Evolutionary conservation across 2,888 invertebrate genomes (phyloP).

Genomic region (Watsonalla binaria): DNA sequence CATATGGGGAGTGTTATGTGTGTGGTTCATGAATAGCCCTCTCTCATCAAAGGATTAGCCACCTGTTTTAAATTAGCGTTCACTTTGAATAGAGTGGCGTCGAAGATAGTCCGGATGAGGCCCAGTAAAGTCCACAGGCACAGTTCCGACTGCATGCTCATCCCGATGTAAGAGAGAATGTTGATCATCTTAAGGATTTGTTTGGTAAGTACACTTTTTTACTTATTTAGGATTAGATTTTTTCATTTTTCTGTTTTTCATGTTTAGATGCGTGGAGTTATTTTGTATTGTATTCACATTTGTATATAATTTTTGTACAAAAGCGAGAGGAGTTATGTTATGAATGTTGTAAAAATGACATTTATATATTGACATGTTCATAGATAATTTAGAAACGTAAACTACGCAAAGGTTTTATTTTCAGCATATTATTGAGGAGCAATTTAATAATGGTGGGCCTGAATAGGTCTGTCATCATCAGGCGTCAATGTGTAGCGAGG

Average conservation of each 20-base stretch:
- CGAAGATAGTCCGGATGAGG: slow-evolving; percentile 70
- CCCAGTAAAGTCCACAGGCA: slow-evolving; percentile 74
- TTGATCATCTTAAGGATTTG: slow-evolving; percentile 44
- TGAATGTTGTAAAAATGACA: no score
- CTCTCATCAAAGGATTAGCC: slow-evolving; percentile 9
- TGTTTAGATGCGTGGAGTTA: neutral
- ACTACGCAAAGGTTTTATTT: no score
- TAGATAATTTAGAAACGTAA: no score
- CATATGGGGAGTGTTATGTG: neutral
- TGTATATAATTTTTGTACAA: no score
- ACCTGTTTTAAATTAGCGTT: slow-evolving; percentile 76
- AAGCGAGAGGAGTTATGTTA: no score
- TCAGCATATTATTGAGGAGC: neutral
- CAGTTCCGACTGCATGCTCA: slow-evolving; percentile 71
- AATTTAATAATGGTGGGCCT: neutral
- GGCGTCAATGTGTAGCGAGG: neutral
- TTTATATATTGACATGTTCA: no score
- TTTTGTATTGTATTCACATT: neutral
- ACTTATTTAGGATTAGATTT: neutral
- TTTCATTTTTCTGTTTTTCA: neutral
- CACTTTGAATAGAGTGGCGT: slow-evolving; percentile 76
- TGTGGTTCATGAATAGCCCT: neutral
- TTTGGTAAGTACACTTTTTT: neutral
- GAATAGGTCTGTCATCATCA: neutral
- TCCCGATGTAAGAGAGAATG: slow-evolving; percentile 63